Evolutionary conservation across 1,140 invertebrate species (phyloP).

Genomic region (Psilanteris sp.): DNA sequence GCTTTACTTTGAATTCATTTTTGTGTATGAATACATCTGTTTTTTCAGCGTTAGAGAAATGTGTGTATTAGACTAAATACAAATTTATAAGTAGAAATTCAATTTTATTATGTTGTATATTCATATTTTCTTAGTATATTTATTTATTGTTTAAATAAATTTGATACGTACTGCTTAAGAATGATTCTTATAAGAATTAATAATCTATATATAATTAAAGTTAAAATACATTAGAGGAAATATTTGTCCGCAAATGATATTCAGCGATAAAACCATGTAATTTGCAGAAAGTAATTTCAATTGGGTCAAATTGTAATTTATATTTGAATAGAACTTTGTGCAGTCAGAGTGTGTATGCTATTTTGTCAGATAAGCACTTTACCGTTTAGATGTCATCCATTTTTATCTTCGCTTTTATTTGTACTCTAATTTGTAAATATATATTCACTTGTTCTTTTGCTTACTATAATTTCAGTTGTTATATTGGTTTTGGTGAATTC

Average conservation of each 20-base stretch:
- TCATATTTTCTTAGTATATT: too few relatives aligned
- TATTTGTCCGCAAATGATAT: neutral
- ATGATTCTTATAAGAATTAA: too few relatives aligned
- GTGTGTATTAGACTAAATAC: too few relatives aligned
- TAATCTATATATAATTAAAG: too few relatives aligned
- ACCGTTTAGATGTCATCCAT: slow-evolving; percentile 19
- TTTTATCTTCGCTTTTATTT: slow-evolving; percentile 25
- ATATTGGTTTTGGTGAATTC: neutral
- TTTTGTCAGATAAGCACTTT: slow-evolving; percentile 25
- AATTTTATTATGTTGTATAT: too few relatives aligned
- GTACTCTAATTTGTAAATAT: slow-evolving; percentile 25
- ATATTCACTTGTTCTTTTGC: slow-evolving; percentile 13
- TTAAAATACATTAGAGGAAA: too few relatives aligned
- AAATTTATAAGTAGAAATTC: too few relatives aligned
- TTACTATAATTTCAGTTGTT: slow-evolving; percentile 1
- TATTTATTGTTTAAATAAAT: too few relatives aligned
- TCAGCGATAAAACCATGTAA: slow-evolving; percentile 1
- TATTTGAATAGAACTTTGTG: slow-evolving; percentile 13
- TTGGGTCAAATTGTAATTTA: slow-evolving; percentile 11
- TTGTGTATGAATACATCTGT: too few relatives aligned
- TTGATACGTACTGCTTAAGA: too few relatives aligned
- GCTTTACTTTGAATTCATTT: too few relatives aligned
- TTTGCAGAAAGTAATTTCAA: slow-evolving; percentile 4
- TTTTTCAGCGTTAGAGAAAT: too few relatives aligned
- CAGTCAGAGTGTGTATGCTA: slow-evolving; percentile 8